Percentiles rank a stretch among this genome's conserved stretches.
Conservation (phyloP, 2,113 vertebrate species). For the Charadrius vociferus region DNA sequence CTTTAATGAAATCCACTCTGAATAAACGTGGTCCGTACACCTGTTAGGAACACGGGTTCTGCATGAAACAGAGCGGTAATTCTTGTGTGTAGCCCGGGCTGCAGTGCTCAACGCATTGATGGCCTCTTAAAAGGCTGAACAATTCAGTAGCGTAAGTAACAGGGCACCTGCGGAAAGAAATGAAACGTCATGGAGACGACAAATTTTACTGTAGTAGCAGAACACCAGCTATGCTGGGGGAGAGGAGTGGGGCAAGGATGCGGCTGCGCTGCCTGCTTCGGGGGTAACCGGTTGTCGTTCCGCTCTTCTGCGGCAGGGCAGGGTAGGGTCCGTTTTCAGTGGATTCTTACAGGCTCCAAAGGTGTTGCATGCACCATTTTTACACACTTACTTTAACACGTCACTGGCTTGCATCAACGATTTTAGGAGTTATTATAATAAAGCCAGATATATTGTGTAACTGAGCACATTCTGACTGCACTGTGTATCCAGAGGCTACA, state of each 20-base stretch:
- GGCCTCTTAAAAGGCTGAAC: neutral
- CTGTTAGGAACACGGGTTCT: neutral
- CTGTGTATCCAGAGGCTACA: neutral
- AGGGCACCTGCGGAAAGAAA: too few relatives aligned
- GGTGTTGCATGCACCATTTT: neutral
- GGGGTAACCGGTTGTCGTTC: too few relatives aligned
- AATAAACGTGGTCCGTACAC: neutral
- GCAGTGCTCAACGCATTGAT: neutral
- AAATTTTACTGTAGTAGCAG: too few relatives aligned
- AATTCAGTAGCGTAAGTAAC: too few relatives aligned
- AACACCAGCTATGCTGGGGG: too few relatives aligned
- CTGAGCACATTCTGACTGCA: neutral
- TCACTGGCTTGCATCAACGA: neutral
- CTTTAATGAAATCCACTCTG: neutral
- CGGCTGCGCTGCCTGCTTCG: neutral
- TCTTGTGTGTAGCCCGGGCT: neutral
- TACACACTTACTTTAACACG: neutral
- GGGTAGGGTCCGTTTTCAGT: neutral
- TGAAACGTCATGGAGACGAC: too few relatives aligned
- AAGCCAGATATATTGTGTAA: neutral
- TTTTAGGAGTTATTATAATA: neutral
- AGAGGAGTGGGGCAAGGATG: too few relatives aligned
- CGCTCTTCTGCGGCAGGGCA: too few relatives aligned
- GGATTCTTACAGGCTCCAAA: neutral
- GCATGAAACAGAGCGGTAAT: neutral